Base-by-base conservation (phyloP, 2,797 vertebrate species). In the Anguilla obscura region DNA sequence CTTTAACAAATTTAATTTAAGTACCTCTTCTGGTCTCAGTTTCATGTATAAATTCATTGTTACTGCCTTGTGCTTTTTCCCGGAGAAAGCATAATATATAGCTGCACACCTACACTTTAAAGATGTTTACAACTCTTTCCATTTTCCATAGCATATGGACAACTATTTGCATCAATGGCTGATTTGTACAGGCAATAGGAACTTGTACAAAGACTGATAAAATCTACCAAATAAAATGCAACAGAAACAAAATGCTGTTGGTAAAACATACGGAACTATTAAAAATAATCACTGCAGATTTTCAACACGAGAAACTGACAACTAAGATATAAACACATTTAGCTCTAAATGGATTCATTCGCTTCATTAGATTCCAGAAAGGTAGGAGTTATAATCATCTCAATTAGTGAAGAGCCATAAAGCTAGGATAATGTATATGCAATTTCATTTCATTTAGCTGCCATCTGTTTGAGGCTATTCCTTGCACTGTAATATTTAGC, bases 401-500 rank as follows among this genome's bases (percentile, higher is more conserved):
- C 94, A 96, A 96, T 96, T 96, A 96, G 94, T 93, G 93, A 90
- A 86, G 90, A 94, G 94, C 95, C 93, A 95, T 96, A 96, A 96
- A 96, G 94, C 90, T 92, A 95, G 92, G 94, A 95, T 96, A 96
- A 96, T 96, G 95, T 96, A 96, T 96, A 96, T 95, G 94, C 95
- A 95, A 96, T 96, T 96, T 95, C 94, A 95, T 95, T 96, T 96
- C 91, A 96, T 95, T 95, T 95, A 96, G 95, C 92, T 93, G 86
- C 96, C 96, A 96, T 97, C 96, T 97, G 96, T 96, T 96, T 94
- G 94, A 91, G 91, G 95, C 95, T 94, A 94, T 94, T 95, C 93
- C 95, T 94, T 90, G 91, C 95, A 97, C 96, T 96, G 95, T 96
- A 96, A 96, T 97, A 96, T 96, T 96, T 96, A 93, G 94, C 93